A percentile compares a stretch with the other conserved stretches of the same genome.
phyloP scores from a whole-genome alignment of 2,888 invertebrate species.

The Oxycera nigricornis region DNA sequence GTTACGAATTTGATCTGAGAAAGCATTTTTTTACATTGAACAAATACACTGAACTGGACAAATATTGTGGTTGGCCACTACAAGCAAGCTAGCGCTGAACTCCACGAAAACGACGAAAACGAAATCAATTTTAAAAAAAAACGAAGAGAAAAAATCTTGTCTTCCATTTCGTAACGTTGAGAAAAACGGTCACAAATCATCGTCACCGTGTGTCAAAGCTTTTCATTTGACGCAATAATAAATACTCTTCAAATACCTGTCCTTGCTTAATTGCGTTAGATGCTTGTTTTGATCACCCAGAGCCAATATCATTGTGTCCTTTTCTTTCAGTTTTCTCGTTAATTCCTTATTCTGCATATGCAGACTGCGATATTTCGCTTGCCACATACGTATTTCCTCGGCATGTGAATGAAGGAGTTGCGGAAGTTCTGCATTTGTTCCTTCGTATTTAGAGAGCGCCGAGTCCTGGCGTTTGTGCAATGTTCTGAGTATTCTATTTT shows the following conservation, averaged over 20 bases:
- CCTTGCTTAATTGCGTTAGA: conserved; percentile 73
- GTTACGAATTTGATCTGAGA: too few species aligned
- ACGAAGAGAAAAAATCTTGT: too few species aligned
- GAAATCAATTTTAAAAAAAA: too few species aligned
- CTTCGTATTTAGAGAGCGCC: conserved; percentile 78
- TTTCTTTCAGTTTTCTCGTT: conserved; percentile 71
- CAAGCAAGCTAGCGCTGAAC: too few species aligned
- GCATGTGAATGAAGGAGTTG: conserved; percentile 77
- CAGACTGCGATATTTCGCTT: conserved; percentile 72
- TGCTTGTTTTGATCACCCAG: conserved; percentile 75
- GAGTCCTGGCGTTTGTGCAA: conserved; percentile 82
- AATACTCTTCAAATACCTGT: conserved; percentile 63
- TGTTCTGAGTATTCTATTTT: conserved; percentile 77
- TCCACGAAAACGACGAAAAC: too few species aligned
- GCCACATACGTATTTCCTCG: conserved; percentile 78
- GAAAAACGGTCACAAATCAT: too few species aligned
- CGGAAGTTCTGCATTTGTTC: conserved; percentile 79
- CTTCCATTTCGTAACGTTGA: too few species aligned
- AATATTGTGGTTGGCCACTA: too few species aligned
- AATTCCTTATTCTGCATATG: conserved; percentile 70
- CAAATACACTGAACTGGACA: too few species aligned
- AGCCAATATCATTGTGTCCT: conserved; percentile 71
- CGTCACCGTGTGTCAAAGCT: too few species aligned
- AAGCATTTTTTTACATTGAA: too few species aligned
- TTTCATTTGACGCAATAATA: too few species aligned